Evolutionary conservation across 2,888 invertebrate genomes (phyloP).

Genomic region (Nysson spinosus): DNA sequence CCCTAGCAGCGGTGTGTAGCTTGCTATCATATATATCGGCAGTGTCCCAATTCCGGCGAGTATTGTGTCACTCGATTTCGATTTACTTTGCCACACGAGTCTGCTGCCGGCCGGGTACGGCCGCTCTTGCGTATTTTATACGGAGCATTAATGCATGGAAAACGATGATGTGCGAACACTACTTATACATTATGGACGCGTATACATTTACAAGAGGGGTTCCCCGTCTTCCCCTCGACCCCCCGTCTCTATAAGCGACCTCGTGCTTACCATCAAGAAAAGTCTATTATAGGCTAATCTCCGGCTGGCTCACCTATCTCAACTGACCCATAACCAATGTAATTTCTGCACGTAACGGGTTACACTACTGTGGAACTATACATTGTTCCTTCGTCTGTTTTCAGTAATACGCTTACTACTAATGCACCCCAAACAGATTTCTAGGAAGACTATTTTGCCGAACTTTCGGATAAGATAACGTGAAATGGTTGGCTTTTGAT

Average conservation of each 20-base stretch:
- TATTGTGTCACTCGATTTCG: constrained; percentile 65
- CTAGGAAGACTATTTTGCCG: too few relatives aligned
- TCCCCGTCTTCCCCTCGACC: constrained; percentile 5
- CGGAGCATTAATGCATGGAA: constrained; percentile 20
- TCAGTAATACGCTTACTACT: background rate
- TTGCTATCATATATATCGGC: constrained; percentile 41
- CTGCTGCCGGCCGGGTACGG: constrained; percentile 3
- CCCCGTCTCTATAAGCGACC: constrained; percentile 1
- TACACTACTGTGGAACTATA: constrained; percentile 49
- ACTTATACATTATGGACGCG: constrained; percentile 4
- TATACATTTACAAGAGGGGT: constrained; percentile 5
- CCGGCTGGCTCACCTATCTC: constrained; percentile 60
- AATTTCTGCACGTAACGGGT: constrained; percentile 52
- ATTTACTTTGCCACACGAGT: constrained; percentile 40
- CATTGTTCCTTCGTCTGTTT: background rate
- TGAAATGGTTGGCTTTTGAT: too few relatives aligned
- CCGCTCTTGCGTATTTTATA: constrained; percentile 29
- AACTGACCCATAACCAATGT: constrained; percentile 62
- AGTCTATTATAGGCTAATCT: constrained; percentile 56
- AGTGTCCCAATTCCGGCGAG: constrained; percentile 64
- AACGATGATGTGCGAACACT: constrained; percentile 24
- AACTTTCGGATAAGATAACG: too few relatives aligned
- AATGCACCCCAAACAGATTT: background rate
- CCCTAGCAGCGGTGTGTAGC: constrained; percentile 22
- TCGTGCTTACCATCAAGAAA: constrained; percentile 33